These are phyloP conservation scores for Candidula unifasciata DNA, from an alignment of 2,888 invertebrate genomes.

Conservation along the genomic window DNA sequence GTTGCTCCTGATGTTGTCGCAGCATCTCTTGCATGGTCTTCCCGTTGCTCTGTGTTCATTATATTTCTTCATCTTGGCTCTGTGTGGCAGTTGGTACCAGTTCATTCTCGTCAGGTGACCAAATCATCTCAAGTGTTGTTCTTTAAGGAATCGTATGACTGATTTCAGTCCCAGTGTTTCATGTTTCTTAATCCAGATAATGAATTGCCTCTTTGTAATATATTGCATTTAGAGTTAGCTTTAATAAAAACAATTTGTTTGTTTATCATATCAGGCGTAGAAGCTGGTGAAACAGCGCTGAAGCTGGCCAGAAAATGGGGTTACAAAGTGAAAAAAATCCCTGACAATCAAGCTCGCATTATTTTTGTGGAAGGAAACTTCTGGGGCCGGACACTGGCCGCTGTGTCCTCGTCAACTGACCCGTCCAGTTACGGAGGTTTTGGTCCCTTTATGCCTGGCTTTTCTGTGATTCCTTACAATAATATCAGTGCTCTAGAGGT, in stretches of 20 bases:
- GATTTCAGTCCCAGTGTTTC: too few species aligned
- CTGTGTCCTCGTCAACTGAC: conserved; percentile 93
- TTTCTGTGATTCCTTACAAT: conserved; percentile 90
- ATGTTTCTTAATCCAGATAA: not conserved
- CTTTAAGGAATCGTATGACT: too few species aligned
- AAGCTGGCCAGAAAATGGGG: conserved; percentile 96
- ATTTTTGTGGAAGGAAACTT: conserved; percentile 95
- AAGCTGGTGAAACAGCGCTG: conserved; percentile 94
- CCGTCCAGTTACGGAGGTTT: conserved; percentile 86
- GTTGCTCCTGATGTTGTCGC: too few species aligned
- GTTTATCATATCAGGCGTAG: conserved; percentile 84
- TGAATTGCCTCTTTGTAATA: not conserved
- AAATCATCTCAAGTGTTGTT: too few species aligned
- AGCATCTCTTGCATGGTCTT: too few species aligned
- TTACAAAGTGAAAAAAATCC: conserved; percentile 90
- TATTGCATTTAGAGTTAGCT: not conserved
- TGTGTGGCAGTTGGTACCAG: too few species aligned
- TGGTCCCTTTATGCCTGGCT: conserved; percentile 96
- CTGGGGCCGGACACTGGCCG: conserved; percentile 95
- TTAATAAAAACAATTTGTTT: not conserved
- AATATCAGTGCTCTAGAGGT: conserved; percentile 90
- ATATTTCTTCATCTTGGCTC: too few species aligned
- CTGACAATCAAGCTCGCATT: conserved; percentile 89
- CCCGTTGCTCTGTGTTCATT: too few species aligned
- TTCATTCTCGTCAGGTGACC: too few species aligned